Evolutionary conservation across 2,888 invertebrate genomes (phyloP), one percentile per base, ranked within the genome.

Genomic region (Amphiduros pacificus): DNA sequence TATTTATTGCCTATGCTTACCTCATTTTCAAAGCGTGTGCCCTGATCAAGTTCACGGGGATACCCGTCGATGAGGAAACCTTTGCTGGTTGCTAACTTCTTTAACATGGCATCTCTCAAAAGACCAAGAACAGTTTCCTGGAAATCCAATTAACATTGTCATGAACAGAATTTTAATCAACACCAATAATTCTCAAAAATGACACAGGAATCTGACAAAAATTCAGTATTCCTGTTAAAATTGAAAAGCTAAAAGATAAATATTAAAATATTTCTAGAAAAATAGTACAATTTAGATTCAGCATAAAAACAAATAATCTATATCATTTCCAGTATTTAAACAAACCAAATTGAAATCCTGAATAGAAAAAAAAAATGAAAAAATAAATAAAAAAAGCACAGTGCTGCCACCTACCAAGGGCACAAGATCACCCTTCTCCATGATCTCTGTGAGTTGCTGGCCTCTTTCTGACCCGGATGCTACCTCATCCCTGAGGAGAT

Each of bases 61-160:
- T 92, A 98, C 0, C 97, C 97, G 75, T 97, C 97, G 60, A 99
- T 88, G 61, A 98, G 88, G 62, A 96, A 89, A 2, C 96, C 95
- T 70, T 89, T 91, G 26, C 88, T 88, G 6, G 87, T 88, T n/a
- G 88, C 87, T 0, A 79, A 74, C 57, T 88, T 77, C 40, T 76
- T 73, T 55, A 81, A 60, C 83, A 98, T 94, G n/a, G 92, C 92
- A 73, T 84, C 87, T 62, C 91, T 89, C 54, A 97, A 86, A 49
- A 94, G 84, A 66, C 88, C 88, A 79, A 90, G 86, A 1, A 94
- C 89, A 41, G 91, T 86, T 31, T 92, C 92, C 77, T 90, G 85
- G 24, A 74, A 69, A 9, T 20, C 9, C 9, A 36, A 36, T 36
- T 36, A 17, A 36, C 9, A 36, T 36, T 9, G 9, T 36, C 11